Evolutionary conservation across 2,888 invertebrate species (phyloP).

Genomic region (Machimus atricapillus): DNA sequence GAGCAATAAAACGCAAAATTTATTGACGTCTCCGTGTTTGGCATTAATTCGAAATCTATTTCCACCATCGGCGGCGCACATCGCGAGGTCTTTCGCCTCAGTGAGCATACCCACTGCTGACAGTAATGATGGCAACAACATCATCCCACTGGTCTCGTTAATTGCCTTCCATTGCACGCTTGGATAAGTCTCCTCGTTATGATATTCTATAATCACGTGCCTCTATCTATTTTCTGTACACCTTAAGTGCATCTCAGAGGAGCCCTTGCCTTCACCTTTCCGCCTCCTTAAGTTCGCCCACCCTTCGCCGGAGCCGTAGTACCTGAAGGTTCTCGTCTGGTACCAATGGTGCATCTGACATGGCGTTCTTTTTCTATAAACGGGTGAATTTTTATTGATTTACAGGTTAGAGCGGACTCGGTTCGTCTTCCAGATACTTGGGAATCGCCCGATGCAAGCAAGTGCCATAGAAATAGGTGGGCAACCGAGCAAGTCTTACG

Average conservation of each 20-base stretch:
- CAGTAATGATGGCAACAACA: slow-evolving; percentile 12
- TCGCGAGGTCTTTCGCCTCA: slow-evolving; percentile 27
- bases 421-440: background rate
- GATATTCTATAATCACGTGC: slow-evolving; percentile 16
- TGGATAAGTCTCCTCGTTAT: slow-evolving; percentile 29
- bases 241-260: slow-evolving; percentile 15
- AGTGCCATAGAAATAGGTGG: background rate
- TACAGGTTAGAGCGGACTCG: background rate
- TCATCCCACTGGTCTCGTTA: slow-evolving; percentile 37
- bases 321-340: background rate
- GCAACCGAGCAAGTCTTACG: background rate
- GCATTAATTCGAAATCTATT: slow-evolving; percentile 4
- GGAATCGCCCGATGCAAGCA: background rate
- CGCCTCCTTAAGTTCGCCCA: slow-evolving; percentile 28
- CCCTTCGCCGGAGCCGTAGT: background rate
- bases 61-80: background rate
- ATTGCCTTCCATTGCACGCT: slow-evolving; percentile 38
- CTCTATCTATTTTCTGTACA: slow-evolving; percentile 26
- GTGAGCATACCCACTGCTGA: slow-evolving; percentile 18
- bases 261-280: slow-evolving; percentile 27
- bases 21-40: slow-evolving; percentile 23
- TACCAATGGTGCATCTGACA: background rate
- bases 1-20: background rate
- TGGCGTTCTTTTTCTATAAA: background rate
- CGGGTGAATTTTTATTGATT: slow-evolving; percentile 10